Percentiles rank a stretch among this genome's conserved stretches.
phyloP scores from a whole-genome alignment of 2,113 vertebrate genomes.

The Periophthalmodon schlosseri region DNA sequence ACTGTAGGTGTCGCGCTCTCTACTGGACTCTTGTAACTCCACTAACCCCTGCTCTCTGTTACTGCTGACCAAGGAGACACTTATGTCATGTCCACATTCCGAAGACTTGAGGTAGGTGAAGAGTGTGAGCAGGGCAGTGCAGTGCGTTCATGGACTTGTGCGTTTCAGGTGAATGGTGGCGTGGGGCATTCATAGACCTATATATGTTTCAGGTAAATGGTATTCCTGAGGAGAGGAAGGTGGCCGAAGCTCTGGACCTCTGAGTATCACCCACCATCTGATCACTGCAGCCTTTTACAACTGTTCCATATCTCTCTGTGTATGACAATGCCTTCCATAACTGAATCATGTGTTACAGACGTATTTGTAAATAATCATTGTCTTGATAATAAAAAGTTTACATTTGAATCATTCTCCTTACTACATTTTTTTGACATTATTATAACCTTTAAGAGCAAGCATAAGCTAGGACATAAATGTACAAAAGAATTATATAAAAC shows the following conservation, averaged over 20 bases:
- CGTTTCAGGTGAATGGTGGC: conserved; percentile 52
- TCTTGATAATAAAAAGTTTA: neutral
- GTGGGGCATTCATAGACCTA: conserved; percentile 10
- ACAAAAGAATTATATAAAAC: too few species aligned
- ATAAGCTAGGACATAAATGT: too few species aligned
- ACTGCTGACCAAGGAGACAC: conserved; percentile 96
- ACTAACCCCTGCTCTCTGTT: conserved; percentile 72
- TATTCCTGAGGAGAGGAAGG: conserved; percentile 99
- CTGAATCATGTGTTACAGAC: neutral
- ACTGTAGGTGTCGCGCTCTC: neutral
- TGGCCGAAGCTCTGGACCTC: conserved; percentile 92
- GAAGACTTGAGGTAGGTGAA: conserved; percentile 97
- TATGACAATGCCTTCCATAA: neutral
- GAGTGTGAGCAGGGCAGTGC: neutral
- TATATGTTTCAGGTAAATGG: conserved; percentile 90
- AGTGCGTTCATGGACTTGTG: conserved; percentile 17
- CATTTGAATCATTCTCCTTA: neutral
- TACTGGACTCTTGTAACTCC: neutral
- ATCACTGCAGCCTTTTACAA: conserved; percentile 45
- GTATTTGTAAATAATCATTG: neutral
- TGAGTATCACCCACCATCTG: conserved; percentile 74
- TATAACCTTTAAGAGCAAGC: too few species aligned
- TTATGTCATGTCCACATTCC: conserved; percentile 98
- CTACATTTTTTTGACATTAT: neutral
- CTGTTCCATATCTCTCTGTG: conserved; percentile 58